Percentiles rank a stretch among this genome's conserved stretches.
These are phyloP conservation scores for Nasonia vitripennis DNA, from an alignment of 1,140 invertebrate genomes.

Conservation along the genomic window DNA sequence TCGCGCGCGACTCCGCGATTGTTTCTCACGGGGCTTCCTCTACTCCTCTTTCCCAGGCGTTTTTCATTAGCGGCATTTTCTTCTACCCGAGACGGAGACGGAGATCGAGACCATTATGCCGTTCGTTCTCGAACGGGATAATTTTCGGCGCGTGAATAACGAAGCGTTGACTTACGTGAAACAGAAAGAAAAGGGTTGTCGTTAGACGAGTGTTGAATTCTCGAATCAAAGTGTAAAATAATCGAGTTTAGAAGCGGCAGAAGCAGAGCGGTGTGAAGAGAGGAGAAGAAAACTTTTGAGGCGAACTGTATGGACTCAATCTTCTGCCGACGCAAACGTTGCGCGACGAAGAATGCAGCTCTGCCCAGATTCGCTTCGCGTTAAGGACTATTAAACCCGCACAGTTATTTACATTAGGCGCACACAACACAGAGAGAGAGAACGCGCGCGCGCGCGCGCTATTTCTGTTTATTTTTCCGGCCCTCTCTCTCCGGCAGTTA, in stretches of 20 bases:
- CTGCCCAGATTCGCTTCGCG: slow-evolving; percentile 27
- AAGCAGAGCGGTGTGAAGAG: not conserved
- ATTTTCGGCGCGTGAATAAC: no score
- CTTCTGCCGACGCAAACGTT: slow-evolving; percentile 22
- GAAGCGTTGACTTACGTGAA: not conserved
- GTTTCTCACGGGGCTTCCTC: slow-evolving; percentile 26
- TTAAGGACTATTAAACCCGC: slow-evolving; percentile 35
- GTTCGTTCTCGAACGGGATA: not conserved
- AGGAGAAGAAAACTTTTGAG: slow-evolving; percentile 14
- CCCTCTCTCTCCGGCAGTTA: not conserved
- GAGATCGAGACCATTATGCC: not conserved
- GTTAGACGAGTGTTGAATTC: not conserved
- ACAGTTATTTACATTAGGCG: slow-evolving; percentile 14
- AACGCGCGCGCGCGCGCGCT: not conserved
- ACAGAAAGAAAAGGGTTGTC: not conserved
- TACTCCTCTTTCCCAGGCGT: not conserved
- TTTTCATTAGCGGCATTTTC: slow-evolving; percentile 32
- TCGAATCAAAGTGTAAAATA: not conserved
- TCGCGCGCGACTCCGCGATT: not conserved
- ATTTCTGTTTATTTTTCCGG: not conserved
- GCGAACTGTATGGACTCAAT: slow-evolving; percentile 22
- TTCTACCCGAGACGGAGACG: not conserved
- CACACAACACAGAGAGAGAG: not conserved
- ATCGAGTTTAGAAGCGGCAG: not conserved
- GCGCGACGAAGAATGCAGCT: slow-evolving; percentile 37